Percentiles rank a stretch among this genome's conserved stretches.
These are phyloP conservation scores for Choristoneura rosaceana DNA, from an alignment of 2,888 invertebrate genomes.

Conservation along the genomic window DNA sequence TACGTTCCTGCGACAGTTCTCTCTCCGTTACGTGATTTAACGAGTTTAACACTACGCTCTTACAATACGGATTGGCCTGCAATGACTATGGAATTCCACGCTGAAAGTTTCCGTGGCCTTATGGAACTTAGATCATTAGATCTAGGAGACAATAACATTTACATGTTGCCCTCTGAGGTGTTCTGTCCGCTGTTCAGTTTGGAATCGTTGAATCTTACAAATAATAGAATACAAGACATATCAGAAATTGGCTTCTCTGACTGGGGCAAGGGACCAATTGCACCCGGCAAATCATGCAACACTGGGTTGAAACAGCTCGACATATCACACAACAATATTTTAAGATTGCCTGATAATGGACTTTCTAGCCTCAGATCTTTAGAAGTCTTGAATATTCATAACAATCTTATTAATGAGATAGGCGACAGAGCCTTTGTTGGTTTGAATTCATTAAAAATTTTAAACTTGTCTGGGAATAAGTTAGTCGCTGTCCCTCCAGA, in stretches of 20 bases:
- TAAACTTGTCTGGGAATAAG: slow-evolving; percentile 93
- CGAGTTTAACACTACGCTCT: slow-evolving; percentile 89
- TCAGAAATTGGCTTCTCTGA: slow-evolving; percentile 91
- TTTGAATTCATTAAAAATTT: slow-evolving; percentile 87
- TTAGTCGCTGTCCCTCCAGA: slow-evolving; percentile 92
- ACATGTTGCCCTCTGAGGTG: slow-evolving; percentile 89
- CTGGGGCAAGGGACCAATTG: slow-evolving; percentile 88
- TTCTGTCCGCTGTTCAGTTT: slow-evolving; percentile 90
- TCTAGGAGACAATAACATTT: slow-evolving; percentile 91
- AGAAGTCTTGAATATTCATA: slow-evolving; percentile 89
- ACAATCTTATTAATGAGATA: slow-evolving; percentile 91
- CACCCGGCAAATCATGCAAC: slow-evolving; percentile 89
- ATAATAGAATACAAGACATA: slow-evolving; percentile 92
- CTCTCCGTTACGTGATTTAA: slow-evolving; percentile 88
- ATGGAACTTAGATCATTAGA: slow-evolving; percentile 88
- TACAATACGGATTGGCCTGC: slow-evolving; percentile 92
- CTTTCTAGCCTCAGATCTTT: slow-evolving; percentile 89
- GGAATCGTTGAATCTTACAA: slow-evolving; percentile 89
- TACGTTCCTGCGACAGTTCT: slow-evolving; percentile 90
- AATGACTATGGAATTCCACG: slow-evolving; percentile 91
- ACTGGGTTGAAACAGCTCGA: slow-evolving; percentile 89
- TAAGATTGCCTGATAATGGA: slow-evolving; percentile 88
- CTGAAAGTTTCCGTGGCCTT: slow-evolving; percentile 90
- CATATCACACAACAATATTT: slow-evolving; percentile 90
- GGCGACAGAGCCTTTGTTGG: slow-evolving; percentile 91